Evolutionary conservation across 2,113 vertebrate species (phyloP), one percentile per base, ranked within the genome.

Genomic region (Tringa solitaria): DNA sequence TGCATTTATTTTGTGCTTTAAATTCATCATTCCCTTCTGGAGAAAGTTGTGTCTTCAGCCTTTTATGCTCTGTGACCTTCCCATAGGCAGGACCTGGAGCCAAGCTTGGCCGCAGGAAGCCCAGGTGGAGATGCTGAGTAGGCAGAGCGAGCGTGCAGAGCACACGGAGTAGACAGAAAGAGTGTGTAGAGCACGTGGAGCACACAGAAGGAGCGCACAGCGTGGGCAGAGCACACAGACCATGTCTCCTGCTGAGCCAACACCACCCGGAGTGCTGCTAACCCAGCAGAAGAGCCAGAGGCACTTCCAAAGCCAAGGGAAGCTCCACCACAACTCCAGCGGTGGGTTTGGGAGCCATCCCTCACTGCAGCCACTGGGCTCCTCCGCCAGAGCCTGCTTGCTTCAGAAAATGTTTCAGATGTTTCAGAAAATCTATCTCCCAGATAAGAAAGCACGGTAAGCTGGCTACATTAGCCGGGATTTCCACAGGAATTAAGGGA

Each of bases 401-500:
- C 20, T 72, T 37, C n/a, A 70, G 61, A 41, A 87, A 70, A 30
- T 8, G 9, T 41, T 88, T 79, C n/a, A 33, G 60, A 73, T 53
- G 45, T 27, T 68, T 64, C 72, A 46, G 78, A 68, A 81, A 95
- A 93, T 69, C 91, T 93, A 33, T 73, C 48, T 65, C 43, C 28
- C 23, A 48, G 93, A 91, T 90, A 84, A 90, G 88, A n/a, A n/a
- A 53, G 61, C 57, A 7, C 2, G 18, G 63, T 88, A 80, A 94
- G 48, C 94, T 80, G 73, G 43, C 59, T 51, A 54, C 73, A 80
- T 89, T 60, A 91, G 73, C 74, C 74, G 73, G 85, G 94, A 96
- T 95, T 96, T 91, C 85, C 90, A 72, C 64, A 21, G 82, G 96
- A 89, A 87, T 91, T 94, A 89, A 93, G 64, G 51, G 94, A 73